Conservation (phyloP, 2,888 invertebrate species). For the Phymatocera aterrima region DNA sequence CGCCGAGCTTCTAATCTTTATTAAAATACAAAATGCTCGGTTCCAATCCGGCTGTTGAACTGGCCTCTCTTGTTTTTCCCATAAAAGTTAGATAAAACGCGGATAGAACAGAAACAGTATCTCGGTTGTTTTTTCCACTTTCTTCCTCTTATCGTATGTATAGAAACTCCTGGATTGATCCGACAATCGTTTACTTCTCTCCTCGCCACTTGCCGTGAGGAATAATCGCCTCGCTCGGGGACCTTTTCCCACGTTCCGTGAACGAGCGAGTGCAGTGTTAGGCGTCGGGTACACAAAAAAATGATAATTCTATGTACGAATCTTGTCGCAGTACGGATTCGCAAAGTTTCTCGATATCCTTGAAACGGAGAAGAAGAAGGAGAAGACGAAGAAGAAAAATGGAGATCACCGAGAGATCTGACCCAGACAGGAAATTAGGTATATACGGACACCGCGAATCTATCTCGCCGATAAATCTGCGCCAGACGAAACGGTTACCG, state of each 20-base stretch:
- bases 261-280: no score
- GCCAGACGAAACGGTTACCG: conserved; percentile 40
- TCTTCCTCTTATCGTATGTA: no score
- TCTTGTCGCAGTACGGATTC: no score
- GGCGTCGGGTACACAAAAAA: no score
- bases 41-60: background rate
- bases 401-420: background rate
- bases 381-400: no score
- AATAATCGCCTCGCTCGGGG: no score
- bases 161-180: no score
- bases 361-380: no score
- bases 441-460: background rate
- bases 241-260: conserved; percentile 30
- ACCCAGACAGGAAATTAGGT: conserved; percentile 32
- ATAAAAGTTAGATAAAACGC: background rate
- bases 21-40: background rate
- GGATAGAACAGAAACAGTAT: background rate
- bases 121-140: background rate
- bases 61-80: background rate
- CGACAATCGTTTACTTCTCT: no score
- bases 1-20: background rate
- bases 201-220: no score
- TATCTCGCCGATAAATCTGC: conserved; percentile 21
- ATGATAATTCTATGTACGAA: background rate
- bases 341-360: no score